These are phyloP conservation scores for Linepithema humile DNA, from an alignment of 1,140 invertebrate species.

Conservation along the genomic window DNA sequence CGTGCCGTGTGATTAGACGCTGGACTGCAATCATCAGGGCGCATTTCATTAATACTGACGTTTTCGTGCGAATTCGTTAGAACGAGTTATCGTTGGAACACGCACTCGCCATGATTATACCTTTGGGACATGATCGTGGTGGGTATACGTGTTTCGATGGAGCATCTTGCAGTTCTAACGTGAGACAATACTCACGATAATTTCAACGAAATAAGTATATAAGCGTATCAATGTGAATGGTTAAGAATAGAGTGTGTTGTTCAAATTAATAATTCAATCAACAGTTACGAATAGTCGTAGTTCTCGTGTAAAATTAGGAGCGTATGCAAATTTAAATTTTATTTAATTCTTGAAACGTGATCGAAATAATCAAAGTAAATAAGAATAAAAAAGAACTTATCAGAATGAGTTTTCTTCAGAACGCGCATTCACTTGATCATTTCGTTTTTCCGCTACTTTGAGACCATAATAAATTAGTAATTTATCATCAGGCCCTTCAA, in stretches of 20 bases:
- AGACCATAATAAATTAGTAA: background rate
- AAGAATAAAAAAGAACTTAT: too few relatives aligned
- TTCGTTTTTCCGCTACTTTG: background rate
- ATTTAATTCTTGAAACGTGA: too few relatives aligned
- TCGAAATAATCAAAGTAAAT: too few relatives aligned
- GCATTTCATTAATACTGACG: conserved; percentile 47
- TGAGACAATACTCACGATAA: background rate
- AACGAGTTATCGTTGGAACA: conserved; percentile 24
- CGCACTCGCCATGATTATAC: conserved; percentile 26
- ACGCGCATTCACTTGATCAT: background rate
- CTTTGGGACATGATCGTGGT: conserved; percentile 17
- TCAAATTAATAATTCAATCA: too few relatives aligned
- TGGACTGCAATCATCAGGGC: conserved; percentile 34
- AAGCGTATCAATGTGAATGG: background rate
- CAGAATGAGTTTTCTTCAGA: background rate
- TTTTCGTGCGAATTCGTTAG: conserved; percentile 49
- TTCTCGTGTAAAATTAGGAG: too few relatives aligned
- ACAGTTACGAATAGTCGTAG: too few relatives aligned
- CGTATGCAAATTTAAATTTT: too few relatives aligned
- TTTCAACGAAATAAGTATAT: background rate
- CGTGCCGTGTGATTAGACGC: conserved; percentile 24
- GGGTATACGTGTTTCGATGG: background rate
- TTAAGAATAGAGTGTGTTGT: background rate
- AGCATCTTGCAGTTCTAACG: conserved; percentile 8
- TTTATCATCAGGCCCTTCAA: background rate